A percentile compares a stretch with the other conserved stretches of the same genome.
Evolutionary conservation across 2,797 vertebrate species (phyloP).

Genomic region (Leontopithecus rosalia): DNA sequence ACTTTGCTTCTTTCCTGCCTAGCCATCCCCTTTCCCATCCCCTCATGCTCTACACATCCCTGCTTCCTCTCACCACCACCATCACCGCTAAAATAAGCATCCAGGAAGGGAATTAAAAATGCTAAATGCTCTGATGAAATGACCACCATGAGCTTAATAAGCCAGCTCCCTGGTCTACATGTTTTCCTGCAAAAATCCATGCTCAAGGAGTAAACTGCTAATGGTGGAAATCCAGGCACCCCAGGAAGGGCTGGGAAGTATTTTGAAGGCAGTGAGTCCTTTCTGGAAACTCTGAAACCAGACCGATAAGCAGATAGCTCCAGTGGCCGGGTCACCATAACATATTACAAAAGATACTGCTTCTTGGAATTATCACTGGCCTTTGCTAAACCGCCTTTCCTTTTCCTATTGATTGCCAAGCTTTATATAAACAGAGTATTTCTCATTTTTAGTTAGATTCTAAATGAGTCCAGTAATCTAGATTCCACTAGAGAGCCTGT

Average conservation of each 20-base stretch:
- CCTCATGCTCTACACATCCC: neutral
- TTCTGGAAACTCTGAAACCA: conserved; percentile 45
- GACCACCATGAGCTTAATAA: conserved; percentile 14
- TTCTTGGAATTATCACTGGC: conserved; percentile 48
- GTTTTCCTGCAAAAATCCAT: conserved; percentile 20
- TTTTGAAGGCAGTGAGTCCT: neutral
- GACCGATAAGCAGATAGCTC: conserved; percentile 6
- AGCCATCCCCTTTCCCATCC: neutral
- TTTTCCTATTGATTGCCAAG: neutral
- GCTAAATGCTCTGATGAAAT: conserved; percentile 18
- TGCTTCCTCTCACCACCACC: neutral
- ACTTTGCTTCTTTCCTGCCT: neutral
- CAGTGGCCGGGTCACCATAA: neutral
- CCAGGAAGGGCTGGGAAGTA: neutral
- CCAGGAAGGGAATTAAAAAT: conserved; percentile 54
- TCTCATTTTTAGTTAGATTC: neutral
- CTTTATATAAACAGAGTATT: neutral
- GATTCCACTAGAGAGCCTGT: neutral
- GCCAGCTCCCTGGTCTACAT: neutral
- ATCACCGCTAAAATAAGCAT: neutral
- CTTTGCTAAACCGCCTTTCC: neutral
- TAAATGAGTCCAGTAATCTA: neutral
- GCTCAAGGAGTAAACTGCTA: neutral
- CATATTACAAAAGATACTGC: neutral
- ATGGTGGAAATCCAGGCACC: conserved; percentile 2